Percentiles rank a stretch among this genome's conserved stretches.
Evolutionary conservation across 2,888 invertebrate genomes (phyloP).

Genomic region (Callyntrura guangdongensis): DNA sequence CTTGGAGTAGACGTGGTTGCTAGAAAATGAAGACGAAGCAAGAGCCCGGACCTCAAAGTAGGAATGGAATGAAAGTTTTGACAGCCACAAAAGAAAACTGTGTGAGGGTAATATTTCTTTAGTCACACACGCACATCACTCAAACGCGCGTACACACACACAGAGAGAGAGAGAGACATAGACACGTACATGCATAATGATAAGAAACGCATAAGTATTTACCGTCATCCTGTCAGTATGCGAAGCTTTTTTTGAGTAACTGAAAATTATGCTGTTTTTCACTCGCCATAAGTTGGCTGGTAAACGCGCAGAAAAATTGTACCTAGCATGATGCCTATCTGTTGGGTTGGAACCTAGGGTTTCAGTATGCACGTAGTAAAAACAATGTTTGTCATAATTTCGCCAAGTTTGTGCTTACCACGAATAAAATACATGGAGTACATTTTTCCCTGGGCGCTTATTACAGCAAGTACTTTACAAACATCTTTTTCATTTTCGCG

Average conservation of each 20-base stretch:
- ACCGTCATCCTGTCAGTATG: not conserved
- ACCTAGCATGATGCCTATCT: not conserved
- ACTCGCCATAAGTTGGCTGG: no score
- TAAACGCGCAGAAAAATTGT: not conserved
- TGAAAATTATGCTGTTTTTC: no score
- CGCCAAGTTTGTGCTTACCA: slow-evolving; percentile 27
- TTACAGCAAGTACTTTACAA: not conserved
- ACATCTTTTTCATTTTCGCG: no score
- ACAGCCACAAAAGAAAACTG: slow-evolving; percentile 1
- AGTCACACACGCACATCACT: not conserved
- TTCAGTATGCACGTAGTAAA: not conserved
- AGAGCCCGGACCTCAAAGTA: not conserved
- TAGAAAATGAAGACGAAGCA: slow-evolving; percentile 29
- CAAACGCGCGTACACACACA: not conserved
- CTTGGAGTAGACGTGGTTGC: no score
- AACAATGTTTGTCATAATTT: slow-evolving; percentile 3
- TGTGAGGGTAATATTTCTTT: not conserved
- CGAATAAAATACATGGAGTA: slow-evolving; percentile 35
- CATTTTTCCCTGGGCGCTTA: not conserved
- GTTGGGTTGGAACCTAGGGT: not conserved
- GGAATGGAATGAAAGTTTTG: not conserved
- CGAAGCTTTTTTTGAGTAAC: no score
- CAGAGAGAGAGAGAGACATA: not conserved
- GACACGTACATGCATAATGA: slow-evolving; percentile 18
- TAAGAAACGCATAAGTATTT: not conserved